These are phyloP conservation scores for Papilio polytes DNA, from an alignment of 1,140 invertebrate genomes.

Conservation along the genomic window DNA sequence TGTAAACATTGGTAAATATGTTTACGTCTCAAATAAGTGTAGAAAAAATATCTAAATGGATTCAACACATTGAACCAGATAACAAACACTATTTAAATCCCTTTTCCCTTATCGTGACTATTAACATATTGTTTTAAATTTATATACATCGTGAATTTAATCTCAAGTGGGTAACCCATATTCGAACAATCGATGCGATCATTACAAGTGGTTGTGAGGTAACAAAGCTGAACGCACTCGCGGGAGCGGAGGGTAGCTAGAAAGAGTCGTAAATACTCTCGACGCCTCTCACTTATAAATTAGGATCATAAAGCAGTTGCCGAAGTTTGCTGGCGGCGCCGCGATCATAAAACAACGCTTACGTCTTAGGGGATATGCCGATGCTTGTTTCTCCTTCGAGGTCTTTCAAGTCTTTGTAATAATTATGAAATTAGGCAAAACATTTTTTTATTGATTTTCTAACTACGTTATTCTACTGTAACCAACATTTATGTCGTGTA, in stretches of 20 bases:
- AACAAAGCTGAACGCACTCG: constrained; percentile 69
- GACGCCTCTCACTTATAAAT: constrained; percentile 82
- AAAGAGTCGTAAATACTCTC: constrained; percentile 82
- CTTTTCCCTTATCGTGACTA: no score
- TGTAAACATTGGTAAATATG: no score
- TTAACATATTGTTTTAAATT: no score
- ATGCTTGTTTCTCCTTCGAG: constrained; percentile 53
- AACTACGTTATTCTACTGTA: neutral
- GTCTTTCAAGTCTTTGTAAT: constrained; percentile 72
- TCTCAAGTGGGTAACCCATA: neutral
- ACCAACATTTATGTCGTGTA: neutral
- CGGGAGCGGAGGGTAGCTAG: constrained; percentile 59
- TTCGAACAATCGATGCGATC: constrained; percentile 32
- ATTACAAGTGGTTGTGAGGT: constrained; percentile 40
- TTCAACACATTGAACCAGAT: no score
- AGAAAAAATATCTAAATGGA: no score
- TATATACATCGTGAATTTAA: neutral
- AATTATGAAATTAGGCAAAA: constrained; percentile 47
- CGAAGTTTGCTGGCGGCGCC: constrained; percentile 80
- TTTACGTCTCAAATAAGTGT: no score
- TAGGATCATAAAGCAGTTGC: constrained; percentile 82
- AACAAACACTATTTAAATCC: no score
- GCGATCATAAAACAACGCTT: constrained; percentile 80
- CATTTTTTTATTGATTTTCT: neutral
- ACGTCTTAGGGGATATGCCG: constrained; percentile 63